These are phyloP conservation scores for Microplitis demolitor DNA, from an alignment of 1,140 invertebrate species.

Conservation along the genomic window DNA sequence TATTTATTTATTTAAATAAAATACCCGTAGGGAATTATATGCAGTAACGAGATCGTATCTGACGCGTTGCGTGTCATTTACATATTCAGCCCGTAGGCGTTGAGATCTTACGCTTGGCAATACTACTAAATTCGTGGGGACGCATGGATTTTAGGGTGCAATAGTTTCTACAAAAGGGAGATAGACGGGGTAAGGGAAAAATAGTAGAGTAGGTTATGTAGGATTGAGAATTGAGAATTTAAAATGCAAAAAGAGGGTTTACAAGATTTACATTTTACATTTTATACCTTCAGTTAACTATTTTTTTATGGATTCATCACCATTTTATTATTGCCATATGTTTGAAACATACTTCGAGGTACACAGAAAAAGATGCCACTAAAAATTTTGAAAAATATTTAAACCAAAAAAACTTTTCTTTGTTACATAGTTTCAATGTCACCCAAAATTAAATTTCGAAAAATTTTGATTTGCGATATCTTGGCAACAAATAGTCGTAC, in stretches of 20 bases:
- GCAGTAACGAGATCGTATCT: constrained; percentile 49
- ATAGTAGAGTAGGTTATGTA: no score
- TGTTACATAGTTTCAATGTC: no score
- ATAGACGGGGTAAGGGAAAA: neutral
- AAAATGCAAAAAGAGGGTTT: neutral
- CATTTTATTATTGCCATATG: neutral
- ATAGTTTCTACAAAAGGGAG: neutral
- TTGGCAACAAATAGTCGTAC: no score
- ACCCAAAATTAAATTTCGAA: no score
- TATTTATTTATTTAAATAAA: neutral
- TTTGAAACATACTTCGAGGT: no score
- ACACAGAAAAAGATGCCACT: no score
- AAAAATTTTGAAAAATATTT: no score
- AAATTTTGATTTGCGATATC: no score
- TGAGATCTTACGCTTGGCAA: constrained; percentile 43
- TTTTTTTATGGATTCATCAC: neutral
- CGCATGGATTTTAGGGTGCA: neutral
- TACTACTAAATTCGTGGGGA: constrained; percentile 29
- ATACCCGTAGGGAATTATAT: neutral
- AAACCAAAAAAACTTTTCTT: no score
- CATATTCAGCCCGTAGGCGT: constrained; percentile 50
- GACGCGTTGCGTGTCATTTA: constrained; percentile 53
- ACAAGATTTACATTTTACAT: neutral
- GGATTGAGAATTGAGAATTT: no score
- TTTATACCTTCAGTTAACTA: no score